Conservation (phyloP, 2,797 vertebrate species). For the Pangasius mekongensis region DNA sequence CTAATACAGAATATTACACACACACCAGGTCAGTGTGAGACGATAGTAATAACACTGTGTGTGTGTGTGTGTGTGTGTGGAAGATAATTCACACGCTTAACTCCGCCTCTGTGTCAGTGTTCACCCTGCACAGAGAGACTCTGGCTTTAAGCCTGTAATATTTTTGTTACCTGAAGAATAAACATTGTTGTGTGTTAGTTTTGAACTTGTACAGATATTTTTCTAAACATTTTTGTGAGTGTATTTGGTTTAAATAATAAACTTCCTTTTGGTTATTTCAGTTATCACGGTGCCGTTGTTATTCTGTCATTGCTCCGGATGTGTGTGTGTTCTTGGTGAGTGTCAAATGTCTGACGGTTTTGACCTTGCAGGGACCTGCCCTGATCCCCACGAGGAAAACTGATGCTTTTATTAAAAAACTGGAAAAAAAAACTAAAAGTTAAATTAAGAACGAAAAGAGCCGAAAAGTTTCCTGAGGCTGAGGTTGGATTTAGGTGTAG, state of each 20-base stretch:
- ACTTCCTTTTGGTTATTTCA: not conserved
- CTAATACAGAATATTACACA: not conserved
- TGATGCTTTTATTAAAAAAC: not conserved
- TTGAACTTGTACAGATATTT: not conserved
- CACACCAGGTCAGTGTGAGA: not conserved
- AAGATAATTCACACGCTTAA: not conserved
- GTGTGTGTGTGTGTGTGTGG: slow-evolving; percentile 3
- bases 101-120: not conserved
- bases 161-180: not conserved
- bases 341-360: too few relatives aligned
- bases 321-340: not conserved
- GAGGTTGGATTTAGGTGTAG: too few relatives aligned
- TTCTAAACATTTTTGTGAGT: not conserved
- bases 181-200: not conserved
- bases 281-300: not conserved
- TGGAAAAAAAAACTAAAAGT: too few relatives aligned
- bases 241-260: slow-evolving; percentile 6
- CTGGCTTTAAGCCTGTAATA: not conserved
- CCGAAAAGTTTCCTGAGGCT: too few relatives aligned
- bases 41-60: not conserved
- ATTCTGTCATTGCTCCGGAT: not conserved
- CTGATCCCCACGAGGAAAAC: too few relatives aligned
- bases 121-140: not conserved
- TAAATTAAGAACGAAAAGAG: too few relatives aligned
- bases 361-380: too few relatives aligned